Evolutionary conservation across 2,797 vertebrate genomes (phyloP).

Genomic region (Rhyacichthys aspro): DNA sequence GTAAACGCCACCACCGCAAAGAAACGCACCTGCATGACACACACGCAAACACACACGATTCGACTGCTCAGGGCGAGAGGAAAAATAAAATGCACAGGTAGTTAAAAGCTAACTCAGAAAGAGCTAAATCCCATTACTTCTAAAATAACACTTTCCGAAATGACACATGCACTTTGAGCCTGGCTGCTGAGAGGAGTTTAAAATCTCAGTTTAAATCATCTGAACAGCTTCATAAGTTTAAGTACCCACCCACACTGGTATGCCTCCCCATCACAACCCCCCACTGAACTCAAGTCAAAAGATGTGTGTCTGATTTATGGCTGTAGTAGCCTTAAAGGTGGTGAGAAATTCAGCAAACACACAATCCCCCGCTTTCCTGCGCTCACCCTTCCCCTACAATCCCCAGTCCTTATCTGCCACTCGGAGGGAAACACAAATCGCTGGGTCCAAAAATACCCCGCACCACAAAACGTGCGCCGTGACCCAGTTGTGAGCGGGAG

Average conservation of each 20-base stretch:
- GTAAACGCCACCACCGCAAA: slow-evolving; percentile 30
- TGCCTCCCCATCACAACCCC: not conserved
- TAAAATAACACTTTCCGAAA: slow-evolving; percentile 1
- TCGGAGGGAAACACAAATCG: slow-evolving; percentile 29
- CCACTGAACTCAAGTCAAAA: slow-evolving; percentile 11
- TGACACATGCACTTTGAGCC: slow-evolving; percentile 14
- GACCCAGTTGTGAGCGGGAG: slow-evolving; percentile 51
- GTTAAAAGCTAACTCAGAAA: slow-evolving; percentile 28
- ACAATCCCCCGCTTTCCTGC: slow-evolving; percentile 17
- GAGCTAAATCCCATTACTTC: slow-evolving; percentile 11
- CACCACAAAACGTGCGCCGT: slow-evolving; percentile 19
- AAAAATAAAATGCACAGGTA: slow-evolving; percentile 15
- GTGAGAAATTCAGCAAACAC: slow-evolving; percentile 32
- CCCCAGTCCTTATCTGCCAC: slow-evolving; percentile 33
- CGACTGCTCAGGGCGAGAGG: slow-evolving; percentile 5
- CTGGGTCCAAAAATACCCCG: slow-evolving; percentile 44
- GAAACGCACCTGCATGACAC: slow-evolving; percentile 18
- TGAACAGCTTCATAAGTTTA: no score
- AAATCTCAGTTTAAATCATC: no score
- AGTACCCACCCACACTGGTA: no score
- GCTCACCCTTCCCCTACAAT: slow-evolving; percentile 21
- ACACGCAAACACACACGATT: slow-evolving; percentile 5
- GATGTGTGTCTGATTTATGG: slow-evolving; percentile 48
- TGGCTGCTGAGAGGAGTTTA: not conserved
- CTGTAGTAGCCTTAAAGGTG: slow-evolving; percentile 24